phyloP scores from a whole-genome alignment of 2,113 vertebrate species.

The Plecturocebus donacophilus region DNA sequence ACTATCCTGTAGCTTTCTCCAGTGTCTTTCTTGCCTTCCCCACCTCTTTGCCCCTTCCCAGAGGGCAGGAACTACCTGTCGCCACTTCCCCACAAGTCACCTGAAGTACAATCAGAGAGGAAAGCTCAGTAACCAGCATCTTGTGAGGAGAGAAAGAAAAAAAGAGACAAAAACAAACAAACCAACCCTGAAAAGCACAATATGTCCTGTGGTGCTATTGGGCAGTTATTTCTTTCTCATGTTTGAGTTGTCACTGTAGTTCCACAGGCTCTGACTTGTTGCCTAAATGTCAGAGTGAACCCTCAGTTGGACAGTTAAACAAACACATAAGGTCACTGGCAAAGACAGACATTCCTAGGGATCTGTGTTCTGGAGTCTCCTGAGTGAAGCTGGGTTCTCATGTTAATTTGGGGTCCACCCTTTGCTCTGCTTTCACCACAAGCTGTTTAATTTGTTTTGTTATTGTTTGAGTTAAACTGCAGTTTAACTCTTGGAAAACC shows the following conservation, averaged over 20 bases:
- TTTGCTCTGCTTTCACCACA: not conserved
- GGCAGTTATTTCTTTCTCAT: not conserved
- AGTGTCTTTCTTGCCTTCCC: not conserved
- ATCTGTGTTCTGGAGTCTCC: not conserved
- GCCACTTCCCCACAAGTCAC: not conserved
- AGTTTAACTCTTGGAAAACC: not conserved
- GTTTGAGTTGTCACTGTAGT: slow-evolving; percentile 33
- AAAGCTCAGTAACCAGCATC: not conserved
- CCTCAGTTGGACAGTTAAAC: slow-evolving; percentile 27
- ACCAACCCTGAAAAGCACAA: slow-evolving; percentile 40
- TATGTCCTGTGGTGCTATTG: not conserved
- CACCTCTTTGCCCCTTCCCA: not conserved
- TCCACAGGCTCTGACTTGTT: not conserved
- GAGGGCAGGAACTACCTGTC: not conserved
- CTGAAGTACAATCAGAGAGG: not conserved
- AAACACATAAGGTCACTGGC: slow-evolving; percentile 46
- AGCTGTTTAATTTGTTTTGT: not conserved
- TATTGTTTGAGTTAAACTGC: not conserved
- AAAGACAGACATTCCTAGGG: slow-evolving; percentile 22
- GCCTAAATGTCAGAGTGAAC: slow-evolving; percentile 58
- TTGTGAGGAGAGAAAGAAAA: not conserved
- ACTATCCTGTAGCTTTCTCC: not conserved
- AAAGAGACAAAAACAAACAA: not conserved
- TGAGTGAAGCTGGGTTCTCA: not conserved
- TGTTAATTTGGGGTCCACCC: not conserved